Conservation (phyloP, 2,888 invertebrate genomes). For the Sarcophaga rosellei region DNA sequence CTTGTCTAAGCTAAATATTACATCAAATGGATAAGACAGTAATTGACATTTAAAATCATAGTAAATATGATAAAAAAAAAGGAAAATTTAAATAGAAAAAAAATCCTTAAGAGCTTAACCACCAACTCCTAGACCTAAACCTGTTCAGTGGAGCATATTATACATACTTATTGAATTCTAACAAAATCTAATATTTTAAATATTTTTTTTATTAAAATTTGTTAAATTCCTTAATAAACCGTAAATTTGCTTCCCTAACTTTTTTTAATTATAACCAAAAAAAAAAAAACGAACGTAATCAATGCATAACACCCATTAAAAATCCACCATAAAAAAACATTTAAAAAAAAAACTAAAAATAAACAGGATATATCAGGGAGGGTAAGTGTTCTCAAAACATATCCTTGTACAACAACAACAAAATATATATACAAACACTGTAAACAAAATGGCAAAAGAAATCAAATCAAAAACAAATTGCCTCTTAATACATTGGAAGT, state of each 20-base stretch:
- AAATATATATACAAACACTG: conserved; percentile 20
- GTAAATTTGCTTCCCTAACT: conserved; percentile 53
- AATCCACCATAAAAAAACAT: conserved; percentile 44
- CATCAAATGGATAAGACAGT: too few species aligned
- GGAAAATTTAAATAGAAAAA: too few species aligned
- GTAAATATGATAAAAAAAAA: too few species aligned
- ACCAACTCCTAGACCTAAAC: too few species aligned
- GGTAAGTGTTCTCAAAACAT: conserved; percentile 78
- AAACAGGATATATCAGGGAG: conserved; percentile 81
- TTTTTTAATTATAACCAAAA: conserved; percentile 65
- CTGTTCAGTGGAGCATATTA: background rate
- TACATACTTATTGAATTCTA: too few species aligned
- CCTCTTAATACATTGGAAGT: background rate
- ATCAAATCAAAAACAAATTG: conserved; percentile 2
- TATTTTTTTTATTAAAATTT: conserved; percentile 26
- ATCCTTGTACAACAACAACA: conserved; percentile 25
- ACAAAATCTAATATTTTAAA: background rate
- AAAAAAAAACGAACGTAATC: conserved; percentile 62
- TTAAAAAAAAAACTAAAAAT: conserved; percentile 48
- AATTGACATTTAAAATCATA: too few species aligned
- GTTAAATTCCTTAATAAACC: conserved; percentile 62
- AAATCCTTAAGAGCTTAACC: too few species aligned
- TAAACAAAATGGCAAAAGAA: background rate
- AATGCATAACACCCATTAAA: conserved; percentile 71
- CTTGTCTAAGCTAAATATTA: too few species aligned